Base-by-base conservation (phyloP, 2,888 invertebrate species). In the Volucella zonaria region DNA sequence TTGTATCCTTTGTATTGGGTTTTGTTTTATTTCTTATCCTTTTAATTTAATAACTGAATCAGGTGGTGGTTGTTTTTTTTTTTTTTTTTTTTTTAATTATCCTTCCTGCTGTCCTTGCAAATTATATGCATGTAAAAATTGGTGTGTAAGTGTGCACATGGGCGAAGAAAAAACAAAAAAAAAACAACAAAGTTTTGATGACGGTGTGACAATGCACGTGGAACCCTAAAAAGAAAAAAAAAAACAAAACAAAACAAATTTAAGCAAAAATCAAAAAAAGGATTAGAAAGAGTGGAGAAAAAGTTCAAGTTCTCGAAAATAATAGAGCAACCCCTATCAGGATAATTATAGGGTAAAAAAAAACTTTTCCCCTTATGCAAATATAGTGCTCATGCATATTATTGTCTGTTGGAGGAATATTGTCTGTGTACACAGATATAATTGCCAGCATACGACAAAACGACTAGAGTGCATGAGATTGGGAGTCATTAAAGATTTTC, bases 321-420 rank as follows among this genome's bases (percentile, higher is more conserved):
- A 80, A 75, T 43, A 75, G 67, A 40, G 67, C 73, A 73, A 31
- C 66, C 62, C 74, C 49, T 62, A 80, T 67, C 61, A 58, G 68
- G 68, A 80, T 80, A 68, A 80, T 75, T 80, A 74, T 68, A 75
- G 43, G 68, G 68, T 45, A 74, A 80, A 80, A 38, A 74, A 80
- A 80, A 38, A 61, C 74, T 47, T 40, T 9, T 15, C 61, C 56
- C 11, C 64, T 18, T 42, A 80, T 80, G 62, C 80, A 74, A 75
- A 68, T 75, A 80, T 38, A 67, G 56, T 67, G 73, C 51, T 68
- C 51, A 43, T 79, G 42, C 56, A 76, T 67, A 61, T 31, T 31
- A 31, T 45, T 51, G 76, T 59, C 49, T 74, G 74, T 49, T 6
- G 6, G 31, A 31, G 31, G 31, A n/a, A 47, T 47, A n/a, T n/a